Evolutionary conservation across 2,113 vertebrate species (phyloP).

Genomic region (Zosterops lateralis): DNA sequence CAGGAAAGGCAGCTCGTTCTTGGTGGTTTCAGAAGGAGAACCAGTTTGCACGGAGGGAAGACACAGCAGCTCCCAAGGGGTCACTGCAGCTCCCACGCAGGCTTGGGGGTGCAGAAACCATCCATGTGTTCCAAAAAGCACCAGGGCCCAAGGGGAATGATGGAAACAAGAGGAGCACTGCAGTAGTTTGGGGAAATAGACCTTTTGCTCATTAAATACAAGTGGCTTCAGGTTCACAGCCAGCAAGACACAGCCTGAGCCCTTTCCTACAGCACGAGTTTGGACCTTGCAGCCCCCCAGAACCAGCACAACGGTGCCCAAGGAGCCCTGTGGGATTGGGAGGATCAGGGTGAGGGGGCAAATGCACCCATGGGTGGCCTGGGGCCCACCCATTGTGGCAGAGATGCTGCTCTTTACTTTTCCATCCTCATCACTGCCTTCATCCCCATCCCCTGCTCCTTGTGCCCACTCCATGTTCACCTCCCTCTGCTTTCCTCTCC

Average conservation of each 20-base stretch:
- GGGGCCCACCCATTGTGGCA: accelerated
- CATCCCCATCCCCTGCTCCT: not conserved
- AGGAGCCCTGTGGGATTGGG: not conserved
- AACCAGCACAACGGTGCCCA: accelerated
- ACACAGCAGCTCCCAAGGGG: accelerated
- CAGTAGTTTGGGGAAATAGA: not conserved
- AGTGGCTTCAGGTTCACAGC: not conserved
- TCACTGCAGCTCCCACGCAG: not conserved
- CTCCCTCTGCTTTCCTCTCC: not conserved
- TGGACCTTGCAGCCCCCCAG: not conserved
- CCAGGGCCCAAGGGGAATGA: not conserved
- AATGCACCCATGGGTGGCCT: not conserved
- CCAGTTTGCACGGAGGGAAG: accelerated
- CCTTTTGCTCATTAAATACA: not conserved
- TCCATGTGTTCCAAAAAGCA: not conserved
- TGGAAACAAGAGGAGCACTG: not conserved
- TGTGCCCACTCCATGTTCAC: accelerated
- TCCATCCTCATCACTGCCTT: not conserved
- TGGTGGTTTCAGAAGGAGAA: not conserved
- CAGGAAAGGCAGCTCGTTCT: not conserved
- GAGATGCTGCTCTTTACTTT: not conserved
- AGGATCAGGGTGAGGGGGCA: not conserved
- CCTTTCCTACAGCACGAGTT: not conserved
- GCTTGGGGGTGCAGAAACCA: not conserved
- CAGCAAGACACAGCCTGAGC: accelerated